Evolutionary conservation across 2,888 invertebrate species (phyloP).

Genomic region (Dicycla oo): DNA sequence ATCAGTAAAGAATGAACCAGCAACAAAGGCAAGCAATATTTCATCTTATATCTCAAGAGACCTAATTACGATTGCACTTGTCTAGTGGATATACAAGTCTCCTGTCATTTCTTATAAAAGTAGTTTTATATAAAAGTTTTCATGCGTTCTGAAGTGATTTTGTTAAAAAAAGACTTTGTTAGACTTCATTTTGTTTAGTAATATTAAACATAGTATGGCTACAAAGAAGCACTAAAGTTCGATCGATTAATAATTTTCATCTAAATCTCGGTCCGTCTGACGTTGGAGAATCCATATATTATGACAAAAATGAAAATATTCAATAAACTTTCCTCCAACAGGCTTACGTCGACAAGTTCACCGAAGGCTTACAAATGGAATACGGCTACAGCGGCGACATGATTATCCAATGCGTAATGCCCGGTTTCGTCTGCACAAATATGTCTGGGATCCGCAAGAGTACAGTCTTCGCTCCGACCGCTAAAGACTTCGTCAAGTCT

Average conservation of each 20-base stretch:
- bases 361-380: constrained; percentile 94
- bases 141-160: neutral
- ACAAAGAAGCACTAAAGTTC: neutral
- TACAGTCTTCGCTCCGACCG: constrained; percentile 94
- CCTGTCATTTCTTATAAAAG: neutral
- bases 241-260: too few relatives aligned
- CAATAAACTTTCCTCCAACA: constrained; percentile 72
- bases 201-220: neutral
- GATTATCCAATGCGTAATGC: constrained; percentile 94
- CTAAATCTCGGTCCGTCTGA: neutral
- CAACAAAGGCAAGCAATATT: constrained; percentile 24
- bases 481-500: constrained; percentile 93
- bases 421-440: constrained; percentile 97
- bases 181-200: neutral
- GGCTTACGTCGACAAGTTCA: constrained; percentile 95
- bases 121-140: neutral
- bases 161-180: neutral
- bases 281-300: neutral
- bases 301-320: neutral
- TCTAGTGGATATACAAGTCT: neutral
- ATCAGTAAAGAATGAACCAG: constrained; percentile 11
- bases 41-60: constrained; percentile 29
- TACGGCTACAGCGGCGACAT: constrained; percentile 92
- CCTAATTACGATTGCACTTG: constrained; percentile 8
- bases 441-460: constrained; percentile 95